Evolutionary conservation across 2,888 invertebrate species (phyloP), one percentile per base, ranked within the genome.

Genomic region (Timandra comae): DNA sequence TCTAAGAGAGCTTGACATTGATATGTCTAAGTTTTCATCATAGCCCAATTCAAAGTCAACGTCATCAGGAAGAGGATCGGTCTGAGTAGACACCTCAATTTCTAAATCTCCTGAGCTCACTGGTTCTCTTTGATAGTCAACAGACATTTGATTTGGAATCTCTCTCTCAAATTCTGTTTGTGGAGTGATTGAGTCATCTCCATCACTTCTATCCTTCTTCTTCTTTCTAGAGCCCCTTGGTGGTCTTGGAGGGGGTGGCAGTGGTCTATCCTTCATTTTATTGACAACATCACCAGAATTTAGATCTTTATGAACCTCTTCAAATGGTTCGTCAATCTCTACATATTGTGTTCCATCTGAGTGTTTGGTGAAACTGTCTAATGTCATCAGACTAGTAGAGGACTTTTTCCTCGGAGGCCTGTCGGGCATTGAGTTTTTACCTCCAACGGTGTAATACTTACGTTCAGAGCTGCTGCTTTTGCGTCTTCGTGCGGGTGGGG

Each of bases 241-340:
- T 21, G 95, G 95, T 36, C 95, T 85, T 1, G 96, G 96, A 0
- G 96, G 96, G 3, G 96, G 91, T 1, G 96, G 96, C 45, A 96
- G 71, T 0, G 96, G 96, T 43, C 96, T 87, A 49, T 91, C 91
- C 74, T 93, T 93, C 91, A 96, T 95, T 80, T 91, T 94, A 55
- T 89, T 91, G 2, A 95, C 87, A 25, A 94, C 87, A 41, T 91
- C 91, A 5, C 92, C 93, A 10, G 93, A 93, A 41, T 92, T 89
- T 27, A 94, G 74, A 56, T 91, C 88, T 52, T 89, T 89, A 29
- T 88, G 87, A 43, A 78, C 63, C 38, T 89, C 89, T 54, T 89
- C 89, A 44, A 88, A 86, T 2, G 82, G 79, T 43, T 87, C 88
- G 31, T 88, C 88, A 30, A 90, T 88, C 71, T 90, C 90, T 24